Evolutionary conservation across 2,113 vertebrate species (phyloP).

Genomic region (Brevimyrus niger): DNA sequence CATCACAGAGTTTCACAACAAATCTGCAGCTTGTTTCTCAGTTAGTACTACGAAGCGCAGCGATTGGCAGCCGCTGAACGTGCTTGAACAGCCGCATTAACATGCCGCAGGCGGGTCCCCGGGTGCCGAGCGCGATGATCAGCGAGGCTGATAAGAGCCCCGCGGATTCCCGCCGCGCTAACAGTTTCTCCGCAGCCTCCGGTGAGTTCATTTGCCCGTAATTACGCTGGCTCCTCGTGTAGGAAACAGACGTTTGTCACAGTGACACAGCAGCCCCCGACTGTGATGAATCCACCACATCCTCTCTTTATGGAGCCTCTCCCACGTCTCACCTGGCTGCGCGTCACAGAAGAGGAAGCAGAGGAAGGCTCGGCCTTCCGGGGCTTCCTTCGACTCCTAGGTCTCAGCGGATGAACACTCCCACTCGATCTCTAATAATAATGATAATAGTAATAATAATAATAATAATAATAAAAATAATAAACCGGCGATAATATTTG

Average conservation of each 20-base stretch:
- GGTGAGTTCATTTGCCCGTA: background rate
- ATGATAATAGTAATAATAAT: background rate
- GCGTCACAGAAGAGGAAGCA: background rate
- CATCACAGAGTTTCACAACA: background rate
- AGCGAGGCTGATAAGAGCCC: background rate
- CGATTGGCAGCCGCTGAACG: background rate
- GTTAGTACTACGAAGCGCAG: background rate
- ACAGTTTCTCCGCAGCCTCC: background rate
- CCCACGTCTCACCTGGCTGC: background rate
- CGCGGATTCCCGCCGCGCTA: background rate
- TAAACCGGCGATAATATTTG: background rate
- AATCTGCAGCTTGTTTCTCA: background rate
- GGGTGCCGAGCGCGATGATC: background rate
- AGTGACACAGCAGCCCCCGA: background rate
- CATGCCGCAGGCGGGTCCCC: background rate
- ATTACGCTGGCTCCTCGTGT: conserved; percentile 7
- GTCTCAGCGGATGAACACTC: background rate
- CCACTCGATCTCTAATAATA: background rate
- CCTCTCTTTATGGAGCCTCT: background rate
- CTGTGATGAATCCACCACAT: background rate
- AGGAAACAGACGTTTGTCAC: conserved; percentile 4
- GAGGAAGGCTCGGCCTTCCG: background rate
- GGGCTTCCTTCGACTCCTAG: background rate
- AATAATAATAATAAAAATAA: background rate
- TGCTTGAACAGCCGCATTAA: background rate